Evolutionary conservation across 2,888 invertebrate species (phyloP), one percentile per base, ranked within the genome.

Genomic region (Cephus spinipes): DNA sequence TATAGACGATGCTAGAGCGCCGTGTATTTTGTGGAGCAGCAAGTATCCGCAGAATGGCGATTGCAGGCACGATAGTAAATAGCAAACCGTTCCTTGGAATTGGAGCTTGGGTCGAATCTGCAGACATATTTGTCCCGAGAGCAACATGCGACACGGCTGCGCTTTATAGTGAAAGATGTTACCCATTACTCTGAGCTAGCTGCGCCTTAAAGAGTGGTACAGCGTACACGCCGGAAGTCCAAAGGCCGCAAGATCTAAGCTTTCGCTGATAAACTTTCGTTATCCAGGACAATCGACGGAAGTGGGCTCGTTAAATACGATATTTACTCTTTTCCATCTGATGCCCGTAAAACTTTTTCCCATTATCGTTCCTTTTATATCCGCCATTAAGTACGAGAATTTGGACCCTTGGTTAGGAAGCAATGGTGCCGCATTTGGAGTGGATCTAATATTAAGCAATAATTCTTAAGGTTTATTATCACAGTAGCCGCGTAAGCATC

Each of bases 81-180:
- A 84, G 83, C 79, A 75, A 79, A 79, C 81, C 80, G 80, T 78
- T 79, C 73, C 71, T 76, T 74, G 78, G 79, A 83, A 83, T 83
- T 83, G 83, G 81, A 82, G 81, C 81, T 79, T 74, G 77, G 78
- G 75, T 81, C 77, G 81, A 81, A 81, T 83, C 77, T 31, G 76
- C 78, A 77, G 78, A 82, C 82, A 79, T 82, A 84, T 85, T 82
- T 83, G 83, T 84, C 81, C 77, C 76, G 30, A 15, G 80, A 80
- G 77, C 40, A 73, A 74, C 79, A 77, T 76, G 81, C 79, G 78
- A 81, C 80, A 77, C 79, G 73, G 75, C 74, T 79, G 77, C 77
- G 77, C 78, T 83, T 84, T 83, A 80, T 81, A 79, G 73, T 81
- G 82, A 83, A 80, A 77, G 82, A 83, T 85, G 80, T 77, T 40